A percentile compares a stretch with the other conserved stretches of the same genome.
phyloP scores from a whole-genome alignment of 1,140 invertebrate genomes.

The Asbolus verrucosus region DNA sequence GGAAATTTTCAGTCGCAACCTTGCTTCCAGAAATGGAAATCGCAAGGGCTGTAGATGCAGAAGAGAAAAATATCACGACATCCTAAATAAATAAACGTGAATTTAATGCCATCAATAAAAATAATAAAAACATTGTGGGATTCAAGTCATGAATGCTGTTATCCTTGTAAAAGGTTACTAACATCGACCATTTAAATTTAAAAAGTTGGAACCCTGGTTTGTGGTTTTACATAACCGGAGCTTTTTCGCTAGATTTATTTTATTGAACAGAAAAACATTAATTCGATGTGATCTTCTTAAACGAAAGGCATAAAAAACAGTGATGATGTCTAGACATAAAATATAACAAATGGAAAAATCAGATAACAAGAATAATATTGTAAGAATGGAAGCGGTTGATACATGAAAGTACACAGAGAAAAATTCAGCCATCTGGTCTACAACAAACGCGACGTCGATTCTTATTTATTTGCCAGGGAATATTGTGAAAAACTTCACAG shows the following conservation, averaged over 20 bases:
- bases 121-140: conserved; percentile 7
- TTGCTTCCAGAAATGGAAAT: conserved; percentile 16
- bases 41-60: background rate
- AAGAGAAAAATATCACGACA: conserved; percentile 25
- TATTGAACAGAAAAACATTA: conserved; percentile 24
- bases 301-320: background rate
- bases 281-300: background rate
- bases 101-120: conserved; percentile 12
- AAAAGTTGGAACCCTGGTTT: conserved; percentile 26
- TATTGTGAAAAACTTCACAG: too few relatives aligned
- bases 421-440: too few relatives aligned
- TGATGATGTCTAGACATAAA: conserved; percentile 30
- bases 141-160: conserved; percentile 20
- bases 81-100: conserved; percentile 27
- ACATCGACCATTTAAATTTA: conserved; percentile 34
- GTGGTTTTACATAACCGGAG: background rate
- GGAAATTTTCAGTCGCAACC: background rate
- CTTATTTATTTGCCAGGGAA: too few relatives aligned
- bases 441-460: too few relatives aligned
- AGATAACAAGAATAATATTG: background rate
- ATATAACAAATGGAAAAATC: conserved; percentile 9
- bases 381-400: too few relatives aligned
- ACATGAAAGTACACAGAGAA: too few relatives aligned
- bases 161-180: conserved; percentile 39
- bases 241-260: conserved; percentile 29